Evolutionary conservation across 1,140 invertebrate genomes (phyloP).

Genomic region (Platyscapa corneri): DNA sequence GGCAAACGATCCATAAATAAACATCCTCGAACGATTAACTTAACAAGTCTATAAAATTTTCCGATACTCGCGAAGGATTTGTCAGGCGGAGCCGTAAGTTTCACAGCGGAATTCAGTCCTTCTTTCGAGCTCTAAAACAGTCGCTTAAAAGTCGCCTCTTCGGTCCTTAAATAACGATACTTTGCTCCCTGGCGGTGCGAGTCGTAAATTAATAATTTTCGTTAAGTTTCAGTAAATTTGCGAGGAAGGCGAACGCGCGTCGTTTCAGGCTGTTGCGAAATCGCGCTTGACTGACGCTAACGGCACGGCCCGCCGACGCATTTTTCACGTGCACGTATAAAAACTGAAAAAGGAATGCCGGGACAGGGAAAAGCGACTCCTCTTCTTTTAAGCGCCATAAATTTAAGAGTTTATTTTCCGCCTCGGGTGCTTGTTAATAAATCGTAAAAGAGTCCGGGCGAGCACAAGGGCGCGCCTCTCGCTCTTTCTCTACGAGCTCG

Average conservation of each 20-base stretch:
- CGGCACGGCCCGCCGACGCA: too few relatives aligned
- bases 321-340: neutral
- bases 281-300: neutral
- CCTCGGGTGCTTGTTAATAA: neutral
- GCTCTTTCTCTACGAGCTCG: too few relatives aligned
- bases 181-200: neutral
- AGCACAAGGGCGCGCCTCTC: neutral
- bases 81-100: neutral
- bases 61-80: neutral
- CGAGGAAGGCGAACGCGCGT: too few relatives aligned
- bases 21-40: neutral
- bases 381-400: neutral
- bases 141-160: neutral
- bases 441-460: neutral
- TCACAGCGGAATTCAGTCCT: neutral
- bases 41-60: conserved; percentile 2
- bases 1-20: neutral
- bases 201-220: neutral
- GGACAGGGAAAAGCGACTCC: neutral
- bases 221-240: too few relatives aligned
- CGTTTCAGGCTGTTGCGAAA: too few relatives aligned
- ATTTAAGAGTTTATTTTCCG: neutral
- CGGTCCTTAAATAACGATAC: neutral
- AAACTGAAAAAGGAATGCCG: neutral
- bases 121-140: neutral